Percentiles rank a stretch among this genome's conserved stretches.
Conservation (phyloP, 2,797 vertebrate genomes). For the Paguma larvata region DNA sequence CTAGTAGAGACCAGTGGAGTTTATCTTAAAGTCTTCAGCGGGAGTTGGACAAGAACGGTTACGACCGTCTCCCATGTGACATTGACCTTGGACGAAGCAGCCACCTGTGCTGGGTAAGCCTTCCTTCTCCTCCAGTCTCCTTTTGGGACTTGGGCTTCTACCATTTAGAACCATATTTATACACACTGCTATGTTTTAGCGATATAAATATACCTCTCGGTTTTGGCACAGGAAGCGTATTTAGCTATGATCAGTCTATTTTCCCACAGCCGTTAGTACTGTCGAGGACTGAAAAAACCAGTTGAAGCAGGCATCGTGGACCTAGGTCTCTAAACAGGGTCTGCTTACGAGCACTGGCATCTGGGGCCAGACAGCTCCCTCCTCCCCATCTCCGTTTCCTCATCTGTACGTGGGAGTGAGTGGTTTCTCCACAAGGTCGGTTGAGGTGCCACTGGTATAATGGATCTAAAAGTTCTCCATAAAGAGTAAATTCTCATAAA, state of each 20-base stretch:
- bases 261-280: not conserved
- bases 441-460: not conserved
- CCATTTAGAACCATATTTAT: not conserved
- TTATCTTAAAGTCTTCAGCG: not conserved
- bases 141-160: not conserved
- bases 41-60: not conserved
- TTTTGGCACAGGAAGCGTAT: not conserved
- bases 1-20: not conserved
- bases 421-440: not conserved
- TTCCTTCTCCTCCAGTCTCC: not conserved
- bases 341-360: not conserved
- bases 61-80: not conserved
- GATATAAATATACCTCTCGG: not conserved
- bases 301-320: not conserved
- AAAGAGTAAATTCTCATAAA: not conserved
- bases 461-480: not conserved
- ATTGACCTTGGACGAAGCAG: too few species aligned
- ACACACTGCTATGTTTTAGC: not conserved
- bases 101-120: fast-evolving
- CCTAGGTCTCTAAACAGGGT: not conserved
- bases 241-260: not conserved
- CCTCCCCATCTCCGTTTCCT: not conserved
- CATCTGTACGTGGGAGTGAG: not conserved
- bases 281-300: not conserved
- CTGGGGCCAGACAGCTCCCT: not conserved